A percentile compares a stretch with the other conserved stretches of the same genome.
Conservation (phyloP, 2,113 vertebrate species). For the Empidonax traillii region DNA sequence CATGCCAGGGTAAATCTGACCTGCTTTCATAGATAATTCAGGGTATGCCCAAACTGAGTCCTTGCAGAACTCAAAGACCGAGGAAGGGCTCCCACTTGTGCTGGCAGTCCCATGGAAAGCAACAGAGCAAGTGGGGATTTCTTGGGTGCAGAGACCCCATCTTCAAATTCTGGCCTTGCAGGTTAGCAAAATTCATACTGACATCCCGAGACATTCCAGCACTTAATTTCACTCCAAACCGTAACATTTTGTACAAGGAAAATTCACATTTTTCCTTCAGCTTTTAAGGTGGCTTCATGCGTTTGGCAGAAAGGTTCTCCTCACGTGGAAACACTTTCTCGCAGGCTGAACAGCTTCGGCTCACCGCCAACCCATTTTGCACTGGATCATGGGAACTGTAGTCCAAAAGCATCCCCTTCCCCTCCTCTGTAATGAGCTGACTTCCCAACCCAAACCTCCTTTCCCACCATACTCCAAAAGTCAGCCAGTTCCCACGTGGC, state of each 20-base stretch:
- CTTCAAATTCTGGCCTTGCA: neutral
- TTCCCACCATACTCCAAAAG: neutral
- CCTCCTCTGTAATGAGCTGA: neutral
- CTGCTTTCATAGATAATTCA: neutral
- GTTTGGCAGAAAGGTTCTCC: neutral
- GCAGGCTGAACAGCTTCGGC: neutral
- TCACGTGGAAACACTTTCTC: neutral
- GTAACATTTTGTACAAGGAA: neutral
- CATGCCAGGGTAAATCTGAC: neutral
- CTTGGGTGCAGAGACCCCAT: neutral
- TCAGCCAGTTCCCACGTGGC: neutral
- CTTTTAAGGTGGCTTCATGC: neutral
- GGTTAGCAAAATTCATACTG: neutral
- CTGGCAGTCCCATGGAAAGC: neutral
- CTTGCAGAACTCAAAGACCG: neutral
- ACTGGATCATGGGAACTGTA: neutral
- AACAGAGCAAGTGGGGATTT: neutral
- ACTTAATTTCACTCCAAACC: neutral
- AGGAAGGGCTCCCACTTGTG: neutral
- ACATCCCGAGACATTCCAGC: neutral
- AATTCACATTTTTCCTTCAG: neutral
- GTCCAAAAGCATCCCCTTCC: neutral
- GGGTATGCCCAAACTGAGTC: neutral
- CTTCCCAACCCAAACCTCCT: neutral
- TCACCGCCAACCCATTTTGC: rapidly evolving